Base-by-base conservation (phyloP, 1,140 invertebrate genomes). In the Arctopsyche grandis region DNA sequence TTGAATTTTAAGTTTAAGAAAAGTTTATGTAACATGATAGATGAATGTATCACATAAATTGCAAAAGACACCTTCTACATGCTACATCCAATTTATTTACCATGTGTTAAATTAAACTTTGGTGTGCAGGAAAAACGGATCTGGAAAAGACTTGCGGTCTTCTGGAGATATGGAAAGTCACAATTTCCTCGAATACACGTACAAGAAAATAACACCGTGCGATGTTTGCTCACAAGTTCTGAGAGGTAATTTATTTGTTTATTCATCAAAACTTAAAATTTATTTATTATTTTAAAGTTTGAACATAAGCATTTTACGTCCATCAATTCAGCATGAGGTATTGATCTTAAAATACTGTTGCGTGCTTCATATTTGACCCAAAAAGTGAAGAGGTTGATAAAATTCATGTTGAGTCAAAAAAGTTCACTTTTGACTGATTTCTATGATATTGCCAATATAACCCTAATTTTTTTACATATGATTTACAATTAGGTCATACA, bases 181-280 rank as follows among this genome's bases (percentile, higher is more conserved):
- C 86, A 92, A 94, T 82, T 95, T 97, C 89, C 94, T 96, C 86
- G 96, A 98, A 86, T 96, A 98, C 86, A 98, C 96, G 0, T 98
- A 97, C 86, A 97, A 97, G 87, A 98, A 97, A 88, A 97, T 98
- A 82, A 97, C 96, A 14, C 95, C 96, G 5, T 98, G 96, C 86
- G 96, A 98, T 87, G 93, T 96, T 74, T 98, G 96, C 86, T 95
- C 95, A 43, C 95, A 97, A 89, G 95, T 98, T 52, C 89, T 97
- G 21, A 91, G 96, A 90, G 95, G 94, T 95, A 89, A 89, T 88
- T 29, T 24, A 38, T 16, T 10, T 19, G 21, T 19, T 66, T 66
- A 22, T n/a, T n/a, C n/a, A n/a, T n/a, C n/a, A n/a, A n/a, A 48
- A 9, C n/a, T 48, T 48, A 9, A 9, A 9, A 48, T 48, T 48